Evolutionary conservation across 2,113 vertebrate species (phyloP), one percentile per base, ranked within the genome.

Genomic region (Cebus imitator): DNA sequence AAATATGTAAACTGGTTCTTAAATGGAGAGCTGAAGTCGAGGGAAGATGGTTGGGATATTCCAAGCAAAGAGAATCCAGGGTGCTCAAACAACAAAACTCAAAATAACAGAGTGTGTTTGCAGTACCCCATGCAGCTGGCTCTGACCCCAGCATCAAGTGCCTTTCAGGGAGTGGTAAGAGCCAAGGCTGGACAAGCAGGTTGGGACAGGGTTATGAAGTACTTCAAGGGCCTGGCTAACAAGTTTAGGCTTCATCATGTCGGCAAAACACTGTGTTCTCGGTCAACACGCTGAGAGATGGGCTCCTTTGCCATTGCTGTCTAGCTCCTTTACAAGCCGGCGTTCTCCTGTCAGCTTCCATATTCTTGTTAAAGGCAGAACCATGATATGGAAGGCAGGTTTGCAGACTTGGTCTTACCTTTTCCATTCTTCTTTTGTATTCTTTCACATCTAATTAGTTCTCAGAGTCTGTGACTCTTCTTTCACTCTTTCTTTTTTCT

Each of bases 91-190:
- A 82, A 20, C 0, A 11, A 50, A 21, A 14, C 61, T 84, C 40
- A 23, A 70, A 70, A 76, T 61, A 57, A 76, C 37, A 1, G 0
- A 1, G 4, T 48, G 40, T 8, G 7, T 45, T 78, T 8, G 1
- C 27, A 64, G 90, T 23, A 84, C 48, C 61, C 13, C 8, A 1
- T 3, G 58, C 66, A 66, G 55, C 55, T 43, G 25, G 10, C 30
- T n/a, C 52, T 4, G 40, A 50, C 48, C 45, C 8, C 4, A 30
- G 43, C 9, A 18, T 83, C 52, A 35, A 50, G 61, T 12, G 79
- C 32, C 89, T 97, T 73, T 78, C 68, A 52, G 70, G 88, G 95
- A 93, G 80, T 79, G 94, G 88, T 58, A 83, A 88, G 82, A 70
- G 9, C 43, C 7, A 0, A 21, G 25, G 76, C 84, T 75, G 8